Evolutionary conservation across 2,113 vertebrate species (phyloP).

Genomic region (Mesoclemmys tuberculata): DNA sequence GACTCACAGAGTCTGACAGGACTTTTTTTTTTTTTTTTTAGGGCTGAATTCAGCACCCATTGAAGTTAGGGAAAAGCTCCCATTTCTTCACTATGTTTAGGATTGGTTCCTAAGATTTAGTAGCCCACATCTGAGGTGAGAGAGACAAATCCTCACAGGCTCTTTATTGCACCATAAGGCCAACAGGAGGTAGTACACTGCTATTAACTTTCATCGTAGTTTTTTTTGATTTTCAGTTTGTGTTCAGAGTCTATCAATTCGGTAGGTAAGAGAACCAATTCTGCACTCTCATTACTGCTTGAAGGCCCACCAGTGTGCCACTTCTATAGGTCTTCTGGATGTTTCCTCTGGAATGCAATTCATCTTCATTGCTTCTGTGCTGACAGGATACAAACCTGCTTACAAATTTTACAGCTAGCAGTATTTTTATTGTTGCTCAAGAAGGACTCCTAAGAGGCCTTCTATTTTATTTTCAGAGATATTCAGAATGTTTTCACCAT

Average conservation of each 20-base stretch:
- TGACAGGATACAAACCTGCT: conserved; percentile 70
- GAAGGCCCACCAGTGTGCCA: conserved; percentile 26
- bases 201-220: not conserved
- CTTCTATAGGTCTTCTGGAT: conserved; percentile 2
- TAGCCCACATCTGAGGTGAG: not conserved
- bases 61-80: conserved; percentile 8
- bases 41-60: not conserved
- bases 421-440: conserved; percentile 74
- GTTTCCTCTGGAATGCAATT: conserved; percentile 64
- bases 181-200: not conserved
- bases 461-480: conserved; percentile 75
- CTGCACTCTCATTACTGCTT: conserved; percentile 3
- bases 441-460: conserved; percentile 66
- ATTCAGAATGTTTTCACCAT: conserved; percentile 65
- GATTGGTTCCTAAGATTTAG: not conserved
- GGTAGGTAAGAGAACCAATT: conserved; percentile 40
- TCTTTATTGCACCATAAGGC: not conserved
- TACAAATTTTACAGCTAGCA: conserved; percentile 73
- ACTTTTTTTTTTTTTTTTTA: not conserved
- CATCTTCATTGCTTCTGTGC: conserved; percentile 71
- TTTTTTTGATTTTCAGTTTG: not conserved
- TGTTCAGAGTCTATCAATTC: conserved; percentile 32
- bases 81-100: not conserved
- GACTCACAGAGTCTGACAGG: not conserved
- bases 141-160: not conserved